phyloP scores from a whole-genome alignment of 2,888 invertebrate species.

The Orchestes rusci region DNA sequence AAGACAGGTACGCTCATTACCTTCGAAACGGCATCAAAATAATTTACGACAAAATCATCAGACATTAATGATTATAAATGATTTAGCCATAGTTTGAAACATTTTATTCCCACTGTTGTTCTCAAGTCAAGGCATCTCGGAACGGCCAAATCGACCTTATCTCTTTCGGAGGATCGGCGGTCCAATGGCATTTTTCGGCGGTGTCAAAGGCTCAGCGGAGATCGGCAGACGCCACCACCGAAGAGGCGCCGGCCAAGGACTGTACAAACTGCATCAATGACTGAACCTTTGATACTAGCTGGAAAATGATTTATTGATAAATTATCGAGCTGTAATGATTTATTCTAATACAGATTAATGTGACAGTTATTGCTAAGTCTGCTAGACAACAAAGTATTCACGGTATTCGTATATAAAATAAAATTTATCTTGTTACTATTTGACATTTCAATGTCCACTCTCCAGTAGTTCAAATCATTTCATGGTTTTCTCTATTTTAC shows the following conservation, averaged over 20 bases:
- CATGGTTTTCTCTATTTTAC: no score
- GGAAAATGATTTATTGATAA: no score
- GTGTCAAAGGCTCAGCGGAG: constrained; percentile 35
- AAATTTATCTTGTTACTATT: no score
- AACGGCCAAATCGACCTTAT: constrained; percentile 22
- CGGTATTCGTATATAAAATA: no score
- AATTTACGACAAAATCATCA: constrained; percentile 11
- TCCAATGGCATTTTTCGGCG: constrained; percentile 37
- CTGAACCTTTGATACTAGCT: no score
- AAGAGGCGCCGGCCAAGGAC: constrained; percentile 17
- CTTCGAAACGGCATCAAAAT: constrained; percentile 3
- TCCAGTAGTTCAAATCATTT: no score
- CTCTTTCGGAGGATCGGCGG: constrained; percentile 22
- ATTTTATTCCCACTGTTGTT: constrained; percentile 21
- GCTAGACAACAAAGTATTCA: no score
- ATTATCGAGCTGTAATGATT: no score
- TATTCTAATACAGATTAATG: no score
- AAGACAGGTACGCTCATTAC: no score
- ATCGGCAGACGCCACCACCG: constrained; percentile 36
- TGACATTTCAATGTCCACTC: no score
- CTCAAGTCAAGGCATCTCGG: constrained; percentile 16
- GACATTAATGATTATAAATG: constrained; percentile 24
- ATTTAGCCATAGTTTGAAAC: constrained; percentile 19
- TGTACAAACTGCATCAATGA: background rate
- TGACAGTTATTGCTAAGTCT: no score